phyloP scores from a whole-genome alignment of 2,888 invertebrate species.

The Drosophila eohydei region DNA sequence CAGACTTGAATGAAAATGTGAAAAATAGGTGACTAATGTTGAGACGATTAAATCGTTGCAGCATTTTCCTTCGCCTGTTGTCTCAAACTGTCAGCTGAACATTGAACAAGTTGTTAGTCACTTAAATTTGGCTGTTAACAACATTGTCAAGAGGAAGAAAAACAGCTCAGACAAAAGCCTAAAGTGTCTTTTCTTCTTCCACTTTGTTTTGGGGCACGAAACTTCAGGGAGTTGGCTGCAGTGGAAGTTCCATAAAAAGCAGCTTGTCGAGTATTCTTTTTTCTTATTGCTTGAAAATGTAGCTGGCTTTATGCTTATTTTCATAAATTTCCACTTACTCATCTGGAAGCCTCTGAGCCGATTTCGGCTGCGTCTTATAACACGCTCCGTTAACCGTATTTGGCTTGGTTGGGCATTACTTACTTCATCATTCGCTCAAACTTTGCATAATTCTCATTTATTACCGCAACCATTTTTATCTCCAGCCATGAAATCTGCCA shows the following conservation, averaged over 20 bases:
- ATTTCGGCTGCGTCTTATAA: conserved; percentile 62
- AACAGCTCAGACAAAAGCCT: conserved; percentile 28
- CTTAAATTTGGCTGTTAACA: conserved; percentile 77
- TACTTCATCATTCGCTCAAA: conserved; percentile 78
- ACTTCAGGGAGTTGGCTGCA: conserved; percentile 43
- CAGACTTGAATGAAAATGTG: conserved; percentile 21
- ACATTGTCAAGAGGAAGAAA: conserved; percentile 45
- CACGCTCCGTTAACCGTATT: conserved; percentile 78
- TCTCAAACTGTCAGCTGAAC: conserved; percentile 64
- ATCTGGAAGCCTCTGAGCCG: conserved; percentile 42
- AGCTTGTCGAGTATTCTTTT: conserved; percentile 51
- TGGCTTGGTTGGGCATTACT: conserved; percentile 67
- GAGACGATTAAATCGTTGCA: conserved; percentile 61
- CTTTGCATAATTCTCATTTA: conserved; percentile 79
- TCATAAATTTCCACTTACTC: conserved; percentile 79
- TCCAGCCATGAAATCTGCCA: conserved; percentile 59
- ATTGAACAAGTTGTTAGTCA: conserved; percentile 75
- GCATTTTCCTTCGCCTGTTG: conserved; percentile 25
- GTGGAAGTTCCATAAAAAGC: conserved; percentile 42
- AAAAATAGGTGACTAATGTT: conserved; percentile 48
- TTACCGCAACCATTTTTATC: conserved; percentile 74
- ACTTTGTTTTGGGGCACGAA: conserved; percentile 36
- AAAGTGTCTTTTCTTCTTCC: conserved; percentile 28
- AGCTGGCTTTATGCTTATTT: conserved; percentile 61
- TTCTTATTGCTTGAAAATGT: conserved; percentile 67